Percentiles rank a stretch among this genome's conserved stretches.
phyloP scores from a whole-genome alignment of 2,888 invertebrate genomes.

The Idaea aversata region DNA sequence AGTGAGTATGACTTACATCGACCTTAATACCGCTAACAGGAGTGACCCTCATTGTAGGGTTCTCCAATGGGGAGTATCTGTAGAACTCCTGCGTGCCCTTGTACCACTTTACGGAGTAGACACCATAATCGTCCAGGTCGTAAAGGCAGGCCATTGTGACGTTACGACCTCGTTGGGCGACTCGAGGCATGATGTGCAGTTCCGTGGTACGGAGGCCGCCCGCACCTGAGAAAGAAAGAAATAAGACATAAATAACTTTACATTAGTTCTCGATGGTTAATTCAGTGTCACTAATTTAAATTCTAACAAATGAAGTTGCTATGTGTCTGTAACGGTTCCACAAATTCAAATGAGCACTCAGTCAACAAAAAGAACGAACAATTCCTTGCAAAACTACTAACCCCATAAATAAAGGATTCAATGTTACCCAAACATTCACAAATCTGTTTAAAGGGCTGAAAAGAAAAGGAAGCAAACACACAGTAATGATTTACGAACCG shows the following conservation, averaged over 20 bases:
- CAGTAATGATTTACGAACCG: slow-evolving; percentile 19
- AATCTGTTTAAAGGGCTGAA: slow-evolving; percentile 2
- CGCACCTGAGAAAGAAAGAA: slow-evolving; percentile 71
- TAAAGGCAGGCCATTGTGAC: slow-evolving; percentile 88
- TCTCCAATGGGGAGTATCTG: slow-evolving; percentile 88
- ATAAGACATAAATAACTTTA: not conserved
- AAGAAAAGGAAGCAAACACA: slow-evolving; percentile 6
- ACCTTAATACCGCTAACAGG: slow-evolving; percentile 87
- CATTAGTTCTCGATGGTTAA: not conserved
- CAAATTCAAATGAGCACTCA: not conserved
- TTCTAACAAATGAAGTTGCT: too few species aligned
- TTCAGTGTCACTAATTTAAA: too few species aligned
- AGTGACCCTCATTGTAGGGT: slow-evolving; percentile 86
- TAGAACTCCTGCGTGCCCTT: slow-evolving; percentile 91
- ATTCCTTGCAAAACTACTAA: slow-evolving; percentile 2
- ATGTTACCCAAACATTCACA: not conserved
- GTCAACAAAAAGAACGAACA: not conserved
- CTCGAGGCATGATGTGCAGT: slow-evolving; percentile 85
- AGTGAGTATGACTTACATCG: too few species aligned
- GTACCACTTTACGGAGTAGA: slow-evolving; percentile 94
- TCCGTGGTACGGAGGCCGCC: slow-evolving; percentile 86
- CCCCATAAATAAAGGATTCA: not conserved
- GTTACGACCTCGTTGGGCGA: slow-evolving; percentile 85
- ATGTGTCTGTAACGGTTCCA: too few species aligned
- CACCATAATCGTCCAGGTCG: slow-evolving; percentile 85